Base-by-base conservation (phyloP, 2,797 vertebrate species). In the Sphenodon punctatus region DNA sequence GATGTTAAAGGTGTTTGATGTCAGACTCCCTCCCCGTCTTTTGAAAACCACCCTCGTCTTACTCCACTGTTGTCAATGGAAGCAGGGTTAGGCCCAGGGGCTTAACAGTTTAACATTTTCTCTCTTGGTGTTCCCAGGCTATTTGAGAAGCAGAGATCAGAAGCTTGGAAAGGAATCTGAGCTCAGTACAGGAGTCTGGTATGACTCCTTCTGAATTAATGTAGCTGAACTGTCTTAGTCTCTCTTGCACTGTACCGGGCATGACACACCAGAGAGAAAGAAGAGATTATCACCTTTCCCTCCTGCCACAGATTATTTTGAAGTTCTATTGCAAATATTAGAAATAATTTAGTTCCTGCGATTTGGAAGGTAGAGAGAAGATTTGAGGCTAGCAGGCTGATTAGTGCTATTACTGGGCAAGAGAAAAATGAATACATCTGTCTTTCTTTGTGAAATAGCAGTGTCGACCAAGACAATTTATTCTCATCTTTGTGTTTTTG, bases 271-370 rank as follows among this genome's bases (percentile, higher is more conserved):
- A 0, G 59, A 38, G 17, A n/a, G 14, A 32, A 49, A 48, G 66
- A 51, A 41, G 11, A 39, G n/a, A n/a, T n/a, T n/a, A n/a, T n/a
- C 20, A 46, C 19, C 23, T 38, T 55, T 43, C 49, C 45, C 38
- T 3, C 2, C 11, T 1, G 30, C 23, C 46, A 23, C 46, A 48
- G 3, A 1, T 12, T 23, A 17, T 10, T 60, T 73, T 19, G 55
- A 48, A 76, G 64, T 32, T 46, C 1, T 2, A 45, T 10, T 71
- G 78, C 58, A 49, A 76, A 85, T 56, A 58, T 46, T 48, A 88
- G 78, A 64, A 73, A 76, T 27, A 78, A 65, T 42, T 43, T 3
- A 27, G 82, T 61, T 83, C 43, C 67, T 41, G 61, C 78, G 64
- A 77, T 48, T 71, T 25, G 64, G 71, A 55, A 1, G 6, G 71